These are phyloP conservation scores for Mycalesis mineus DNA, from an alignment of 2,888 invertebrate genomes.

Conservation along the genomic window DNA sequence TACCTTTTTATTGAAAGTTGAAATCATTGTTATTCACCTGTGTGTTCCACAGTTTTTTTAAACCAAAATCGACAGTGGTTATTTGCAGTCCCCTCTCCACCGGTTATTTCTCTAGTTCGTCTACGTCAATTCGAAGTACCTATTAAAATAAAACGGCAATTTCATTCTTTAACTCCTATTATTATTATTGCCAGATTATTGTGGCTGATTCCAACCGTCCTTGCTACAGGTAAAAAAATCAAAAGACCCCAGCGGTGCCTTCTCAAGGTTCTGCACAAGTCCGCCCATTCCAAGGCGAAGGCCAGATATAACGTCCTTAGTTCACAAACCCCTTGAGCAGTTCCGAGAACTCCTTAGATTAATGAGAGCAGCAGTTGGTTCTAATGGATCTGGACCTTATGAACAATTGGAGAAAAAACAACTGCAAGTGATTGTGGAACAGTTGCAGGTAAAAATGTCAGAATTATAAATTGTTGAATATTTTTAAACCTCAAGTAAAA, in stretches of 20 bases:
- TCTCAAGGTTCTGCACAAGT: conserved; percentile 87
- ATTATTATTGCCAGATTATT: no score
- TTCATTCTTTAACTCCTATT: no score
- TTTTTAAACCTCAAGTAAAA: background rate
- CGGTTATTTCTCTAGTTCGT: no score
- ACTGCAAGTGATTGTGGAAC: conserved; percentile 68
- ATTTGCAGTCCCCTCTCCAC: no score
- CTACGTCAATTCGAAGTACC: no score
- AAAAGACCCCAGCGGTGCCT: conserved; percentile 85
- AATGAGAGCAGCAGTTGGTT: conserved; percentile 64
- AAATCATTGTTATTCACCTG: no score
- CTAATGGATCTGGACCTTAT: conserved; percentile 61
- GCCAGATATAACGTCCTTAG: conserved; percentile 90
- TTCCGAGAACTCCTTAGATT: conserved; percentile 69
- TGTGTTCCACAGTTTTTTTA: no score
- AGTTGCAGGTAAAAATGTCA: conserved; percentile 62
- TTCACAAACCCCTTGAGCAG: conserved; percentile 91
- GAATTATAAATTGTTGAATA: background rate
- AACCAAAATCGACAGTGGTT: no score
- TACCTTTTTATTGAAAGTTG: no score
- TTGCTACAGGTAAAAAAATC: conserved; percentile 80
- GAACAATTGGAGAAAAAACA: conserved; percentile 71
- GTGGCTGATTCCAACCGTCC: background rate
- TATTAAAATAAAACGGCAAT: background rate
- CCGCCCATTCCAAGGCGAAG: conserved; percentile 88